Evolutionary conservation across 1,140 invertebrate genomes (phyloP), one percentile per base, ranked within the genome.

Genomic region (Coelopa frigida): DNA sequence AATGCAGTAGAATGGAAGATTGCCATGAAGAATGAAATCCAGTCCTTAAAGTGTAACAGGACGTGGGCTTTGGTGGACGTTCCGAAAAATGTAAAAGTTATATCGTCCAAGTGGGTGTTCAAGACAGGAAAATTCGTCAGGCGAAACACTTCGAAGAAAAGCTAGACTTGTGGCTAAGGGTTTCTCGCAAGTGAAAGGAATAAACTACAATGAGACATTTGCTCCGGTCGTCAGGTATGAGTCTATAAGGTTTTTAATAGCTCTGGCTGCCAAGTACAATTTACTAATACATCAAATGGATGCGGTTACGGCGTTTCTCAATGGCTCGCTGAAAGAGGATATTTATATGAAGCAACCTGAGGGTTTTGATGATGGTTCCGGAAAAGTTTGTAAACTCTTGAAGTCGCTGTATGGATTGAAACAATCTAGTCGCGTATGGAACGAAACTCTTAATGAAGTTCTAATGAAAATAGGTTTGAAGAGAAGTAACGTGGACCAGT

Each of bases 141-240:
- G 52, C 22, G 46, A 45, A 8, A 44, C 49, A 21, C 31, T 22
- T 5, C 31, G 33, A 39, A 63, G 54, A 44, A 74, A 72, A 54
- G 61, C 72, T 17, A 45, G 64, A 20, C 50, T 71, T 37, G 66
- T 72, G 22, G 62, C 53, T 15, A 61, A 57, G 49, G 64, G 62
- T 31, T 70, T 43, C 48, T 37, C 21, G 11, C 58, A 61, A 39
- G 46, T 37, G 33, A 12, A 47, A 24, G 64, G 60, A 21, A 50
- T 70, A 42, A 58, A 68, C 46, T 70, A 63, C 53, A 20, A 54
- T 14, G 64, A 71, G 48, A 65, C 60, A 4, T 67, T 55, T 60
- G 47, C 59, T n/a, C 64, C 67, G 32, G 60, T 69, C 1, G 51
- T 57, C 6, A 47, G 61, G 5, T 51, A 53, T 47, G 50, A 50